Base-by-base conservation (phyloP, 2,113 vertebrate species). In the Myodes glareolus region DNA sequence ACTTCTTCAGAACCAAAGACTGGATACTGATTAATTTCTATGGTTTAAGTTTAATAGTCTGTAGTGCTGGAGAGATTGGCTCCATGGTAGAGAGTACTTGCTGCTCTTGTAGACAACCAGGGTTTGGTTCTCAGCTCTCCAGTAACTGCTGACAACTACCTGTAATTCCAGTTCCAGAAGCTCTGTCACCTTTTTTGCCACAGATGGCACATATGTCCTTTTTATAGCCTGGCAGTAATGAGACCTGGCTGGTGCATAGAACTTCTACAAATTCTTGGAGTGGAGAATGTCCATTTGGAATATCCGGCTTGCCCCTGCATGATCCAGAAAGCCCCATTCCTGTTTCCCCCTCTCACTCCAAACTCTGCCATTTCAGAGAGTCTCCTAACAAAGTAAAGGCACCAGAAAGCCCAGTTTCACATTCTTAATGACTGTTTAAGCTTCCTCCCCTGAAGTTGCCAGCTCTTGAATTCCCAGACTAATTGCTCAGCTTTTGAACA, bases 171-270 rank as follows among this genome's bases (percentile, higher is more conserved):
- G 19, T n/a, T 81, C 50, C 10, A 12, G 50, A 81, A 10, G 36
- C 52, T 58, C 50, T 58, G 50, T 25, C 2, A 3, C 19, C 8
- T 2, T 52, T 55, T 65, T 99, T 99, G 65, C 99, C 99, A 98
- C 99, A 99, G 99, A 99, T 99, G 1, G 99, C 99, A 93, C 99
- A 99, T 98, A 99, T 99, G 94, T 99, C 99, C 98, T 99, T 99
- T 98, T 99, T 99, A 97, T 99, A 99, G 9, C 99, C 96, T 99
- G 99, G 97, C 99, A 99, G 94, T 99, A 99, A 97, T 58, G 99
- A 94, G 99, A 17, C 99, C 99, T 13, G 99, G 98, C 98, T 99
- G 99, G 97, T 99, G 99, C 88, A 99, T 99, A 42, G 99, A 99
- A 97, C 99, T 10, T 52, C 50, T 99, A 97, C 99, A 99, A 98